These are phyloP conservation scores for Plestiodon gilberti DNA, from an alignment of 2,113 vertebrate species.

Conservation along the genomic window DNA sequence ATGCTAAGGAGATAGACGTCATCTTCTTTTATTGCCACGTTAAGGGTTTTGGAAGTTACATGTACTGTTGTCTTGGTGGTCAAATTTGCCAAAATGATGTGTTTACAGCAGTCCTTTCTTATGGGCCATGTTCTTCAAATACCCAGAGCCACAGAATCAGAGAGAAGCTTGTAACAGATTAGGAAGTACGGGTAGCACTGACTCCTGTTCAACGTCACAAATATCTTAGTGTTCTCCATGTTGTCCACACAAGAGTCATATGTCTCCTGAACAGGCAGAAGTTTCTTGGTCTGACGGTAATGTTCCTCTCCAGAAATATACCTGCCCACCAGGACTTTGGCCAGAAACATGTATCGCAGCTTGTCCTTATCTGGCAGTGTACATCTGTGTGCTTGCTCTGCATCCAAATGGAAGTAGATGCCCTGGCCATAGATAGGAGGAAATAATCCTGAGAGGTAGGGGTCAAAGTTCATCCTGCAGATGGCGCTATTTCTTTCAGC, in stretches of 20 bases:
- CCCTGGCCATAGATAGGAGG: accelerated
- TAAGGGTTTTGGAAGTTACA: no score
- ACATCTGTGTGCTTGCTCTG: neutral
- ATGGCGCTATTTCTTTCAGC: neutral
- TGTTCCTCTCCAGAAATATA: neutral
- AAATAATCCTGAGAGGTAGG: neutral
- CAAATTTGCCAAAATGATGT: no score
- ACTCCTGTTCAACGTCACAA: neutral
- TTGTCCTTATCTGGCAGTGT: neutral
- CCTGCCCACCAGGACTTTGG: neutral
- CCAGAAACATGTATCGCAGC: neutral
- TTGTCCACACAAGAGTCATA: neutral
- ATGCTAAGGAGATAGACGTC: no score
- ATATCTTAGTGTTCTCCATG: neutral
- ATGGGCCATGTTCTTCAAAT: neutral
- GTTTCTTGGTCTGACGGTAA: neutral
- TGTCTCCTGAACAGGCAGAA: neutral
- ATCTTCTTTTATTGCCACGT: no score
- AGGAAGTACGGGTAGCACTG: conserved; percentile 9
- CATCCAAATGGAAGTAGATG: neutral
- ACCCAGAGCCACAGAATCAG: neutral
- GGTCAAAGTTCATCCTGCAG: conserved; percentile 6
- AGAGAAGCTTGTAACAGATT: neutral
- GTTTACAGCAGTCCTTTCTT: no score
- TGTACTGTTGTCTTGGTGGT: no score